A percentile compares a stretch with the other conserved stretches of the same genome.
phyloP scores from a whole-genome alignment of 2,113 vertebrate genomes.

The Sitta europaea region DNA sequence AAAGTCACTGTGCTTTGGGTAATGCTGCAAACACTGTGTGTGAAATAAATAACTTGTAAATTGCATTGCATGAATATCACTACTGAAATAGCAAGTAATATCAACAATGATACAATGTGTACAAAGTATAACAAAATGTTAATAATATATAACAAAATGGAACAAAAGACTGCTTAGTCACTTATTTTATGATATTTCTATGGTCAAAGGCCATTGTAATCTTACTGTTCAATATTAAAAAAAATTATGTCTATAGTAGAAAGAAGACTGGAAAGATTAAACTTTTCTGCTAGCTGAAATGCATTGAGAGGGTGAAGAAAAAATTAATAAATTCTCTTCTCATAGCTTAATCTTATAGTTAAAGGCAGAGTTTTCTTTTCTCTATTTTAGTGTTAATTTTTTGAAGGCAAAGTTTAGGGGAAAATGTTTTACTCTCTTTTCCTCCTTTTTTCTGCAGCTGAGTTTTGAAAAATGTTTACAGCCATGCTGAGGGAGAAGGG shows the following conservation, averaged over 20 bases:
- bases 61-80: not conserved
- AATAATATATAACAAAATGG: not conserved
- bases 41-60: slow-evolving; percentile 33
- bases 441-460: not conserved
- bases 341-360: not conserved
- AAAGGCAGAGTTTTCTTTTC: not conserved
- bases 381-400: not conserved
- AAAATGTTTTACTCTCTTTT: not conserved
- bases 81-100: not conserved
- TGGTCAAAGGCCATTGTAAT: not conserved
- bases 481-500: rapidly evolving
- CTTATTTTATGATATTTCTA: not conserved
- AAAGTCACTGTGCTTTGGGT: slow-evolving; percentile 37
- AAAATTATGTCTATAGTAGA: not conserved
- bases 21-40: not conserved
- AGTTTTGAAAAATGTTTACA: not conserved
- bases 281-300: not conserved
- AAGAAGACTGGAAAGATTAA: not conserved
- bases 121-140: too few relatives aligned
- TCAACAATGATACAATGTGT: too few relatives aligned
- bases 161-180: not conserved
- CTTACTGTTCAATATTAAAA: not conserved
- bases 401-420: not conserved
- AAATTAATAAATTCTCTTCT: not conserved
- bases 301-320: not conserved